phyloP scores from a whole-genome alignment of 2,113 vertebrate species.

The Caranx ignobilis region DNA sequence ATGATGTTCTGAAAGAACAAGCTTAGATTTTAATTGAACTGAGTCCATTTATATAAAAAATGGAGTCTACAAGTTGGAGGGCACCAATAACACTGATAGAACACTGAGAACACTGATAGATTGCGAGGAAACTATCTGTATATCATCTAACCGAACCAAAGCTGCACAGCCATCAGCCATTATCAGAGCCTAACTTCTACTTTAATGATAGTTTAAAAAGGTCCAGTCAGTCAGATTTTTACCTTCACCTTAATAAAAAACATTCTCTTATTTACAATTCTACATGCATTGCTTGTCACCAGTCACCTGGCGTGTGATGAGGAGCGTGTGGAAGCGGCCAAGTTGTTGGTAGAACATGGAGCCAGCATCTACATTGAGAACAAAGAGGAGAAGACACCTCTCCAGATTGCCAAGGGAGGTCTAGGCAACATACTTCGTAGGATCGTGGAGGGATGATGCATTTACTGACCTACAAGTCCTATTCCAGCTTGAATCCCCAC shows the following conservation, averaged over 20 bases:
- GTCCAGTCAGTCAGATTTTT: background rate
- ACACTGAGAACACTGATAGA: too few species aligned
- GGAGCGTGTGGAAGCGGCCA: slow-evolving; percentile 94
- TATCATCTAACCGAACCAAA: too few species aligned
- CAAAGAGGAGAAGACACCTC: slow-evolving; percentile 95
- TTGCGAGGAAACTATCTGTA: too few species aligned
- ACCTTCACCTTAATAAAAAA: background rate
- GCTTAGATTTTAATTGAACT: too few species aligned
- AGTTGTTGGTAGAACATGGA: slow-evolving; percentile 92
- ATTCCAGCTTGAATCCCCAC: slow-evolving; percentile 3
- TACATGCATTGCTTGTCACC: slow-evolving; percentile 30
- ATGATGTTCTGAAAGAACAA: too few species aligned
- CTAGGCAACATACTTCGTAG: slow-evolving; percentile 88
- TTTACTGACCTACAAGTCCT: background rate
- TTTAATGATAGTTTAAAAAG: too few species aligned
- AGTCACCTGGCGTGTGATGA: slow-evolving; percentile 98
- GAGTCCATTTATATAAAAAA: too few species aligned
- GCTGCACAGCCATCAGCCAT: too few species aligned
- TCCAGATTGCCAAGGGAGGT: slow-evolving; percentile 91
- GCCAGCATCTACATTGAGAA: slow-evolving; percentile 98
- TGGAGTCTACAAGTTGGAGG: too few species aligned
- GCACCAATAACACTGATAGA: too few species aligned
- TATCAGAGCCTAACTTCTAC: too few species aligned
- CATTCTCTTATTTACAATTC: slow-evolving; percentile 2
- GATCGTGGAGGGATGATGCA: slow-evolving; percentile 89